Conservation (phyloP, 1,140 invertebrate genomes). For the Drosophila bifasciata region DNA sequence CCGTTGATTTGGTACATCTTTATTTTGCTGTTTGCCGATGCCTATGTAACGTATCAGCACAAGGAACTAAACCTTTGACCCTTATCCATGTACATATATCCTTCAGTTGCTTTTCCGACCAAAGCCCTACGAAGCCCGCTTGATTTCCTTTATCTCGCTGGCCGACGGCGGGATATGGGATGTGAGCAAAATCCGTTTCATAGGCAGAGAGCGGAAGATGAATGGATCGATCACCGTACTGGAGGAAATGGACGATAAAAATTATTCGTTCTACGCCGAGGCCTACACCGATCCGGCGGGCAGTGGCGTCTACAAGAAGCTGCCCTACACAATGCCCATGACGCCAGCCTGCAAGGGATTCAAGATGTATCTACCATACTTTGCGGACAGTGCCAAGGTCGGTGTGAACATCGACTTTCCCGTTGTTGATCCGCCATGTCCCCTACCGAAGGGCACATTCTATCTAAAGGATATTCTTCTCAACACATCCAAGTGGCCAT, state of each 20-base stretch:
- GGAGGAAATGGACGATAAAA: conserved; percentile 12
- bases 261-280: conserved; percentile 11
- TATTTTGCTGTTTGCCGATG: background rate
- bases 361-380: conserved; percentile 6
- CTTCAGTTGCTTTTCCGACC: background rate
- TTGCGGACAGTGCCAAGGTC: background rate
- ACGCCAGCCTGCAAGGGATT: conserved; percentile 23
- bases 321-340: conserved; percentile 10
- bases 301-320: conserved; percentile 27
- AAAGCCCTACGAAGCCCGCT: background rate
- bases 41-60: background rate
- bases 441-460: conserved; percentile 29
- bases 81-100: background rate
- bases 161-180: background rate
- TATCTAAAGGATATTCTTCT: conserved; percentile 27
- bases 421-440: conserved; percentile 19
- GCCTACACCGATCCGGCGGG: conserved; percentile 20
- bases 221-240: conserved; percentile 36
- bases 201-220: conserved; percentile 17
- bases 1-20: background rate
- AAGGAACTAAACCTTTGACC: background rate
- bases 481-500: conserved; percentile 34
- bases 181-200: conserved; percentile 5
- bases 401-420: conserved; percentile 35
- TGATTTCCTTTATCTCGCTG: background rate